Base-by-base conservation (phyloP, 2,888 invertebrate species). In the Caenorhabditis imperialis region DNA sequence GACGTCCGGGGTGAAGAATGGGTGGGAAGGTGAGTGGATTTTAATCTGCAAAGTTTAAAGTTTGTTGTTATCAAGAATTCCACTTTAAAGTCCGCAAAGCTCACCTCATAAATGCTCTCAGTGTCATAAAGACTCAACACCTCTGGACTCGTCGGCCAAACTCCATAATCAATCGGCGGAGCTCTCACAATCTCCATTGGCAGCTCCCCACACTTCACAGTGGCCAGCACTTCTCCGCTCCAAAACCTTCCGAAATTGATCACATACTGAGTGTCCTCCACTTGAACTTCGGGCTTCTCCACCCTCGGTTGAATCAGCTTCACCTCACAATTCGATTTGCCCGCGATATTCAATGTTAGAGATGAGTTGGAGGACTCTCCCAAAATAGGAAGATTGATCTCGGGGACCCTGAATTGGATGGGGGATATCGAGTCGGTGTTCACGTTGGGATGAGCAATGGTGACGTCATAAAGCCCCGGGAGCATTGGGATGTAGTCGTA, bases 141-240 rank as follows among this genome's bases (percentile, higher is more conserved):
- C 45, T 67, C 55, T n/a, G 67, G 67, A 10, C 51, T 67, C 16
- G 53, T 44, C 16, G 53, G 38, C 37, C 47, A 20, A 1, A 16
- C 10, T 27, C 47, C 54, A 1, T 6, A 51, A 16, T 55, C 44
- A 20, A 58, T 55, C 4, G 73, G 54, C 10, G 73, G 73, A 37
- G 65, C 73, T 40, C 65, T 42, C 5, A 75, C 60, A 8, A 75
- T 71, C 23, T 75, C 75, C 22, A 54, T 27, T 14, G 60, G 37
- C 20, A 12, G 12, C 18, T 67, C 50, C n/a, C 18, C 57, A 38
- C 75, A 75, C 23, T 61, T 60, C 8, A 75, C 67, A 38, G 44
- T 54, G 23, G 75, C 75, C 38, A 75, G 10, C 14, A 75, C 71
- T 53, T 75, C 75, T 10, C 54, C 71, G n/a, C 33, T 33, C 54